These are phyloP conservation scores for Atherix ibis DNA, from an alignment of 2,888 invertebrate genomes.

Conservation along the genomic window DNA sequence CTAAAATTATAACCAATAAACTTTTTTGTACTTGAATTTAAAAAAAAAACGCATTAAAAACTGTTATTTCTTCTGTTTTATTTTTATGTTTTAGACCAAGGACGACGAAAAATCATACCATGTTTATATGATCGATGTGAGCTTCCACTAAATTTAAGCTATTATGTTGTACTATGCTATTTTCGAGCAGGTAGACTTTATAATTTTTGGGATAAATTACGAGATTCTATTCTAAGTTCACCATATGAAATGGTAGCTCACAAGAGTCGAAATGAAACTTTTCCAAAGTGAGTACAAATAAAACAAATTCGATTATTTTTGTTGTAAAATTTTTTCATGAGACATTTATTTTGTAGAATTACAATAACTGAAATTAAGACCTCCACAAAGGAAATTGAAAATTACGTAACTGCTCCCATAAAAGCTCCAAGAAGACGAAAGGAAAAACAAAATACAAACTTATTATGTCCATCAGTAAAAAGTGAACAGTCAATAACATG, in stretches of 20 bases:
- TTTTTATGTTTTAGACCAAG: slow-evolving; percentile 32
- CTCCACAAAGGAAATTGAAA: neutral
- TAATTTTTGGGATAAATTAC: slow-evolving; percentile 57
- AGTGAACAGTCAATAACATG: no score
- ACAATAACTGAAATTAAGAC: slow-evolving; percentile 10
- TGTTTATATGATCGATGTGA: slow-evolving; percentile 47
- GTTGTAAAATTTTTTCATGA: neutral
- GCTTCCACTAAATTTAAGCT: slow-evolving; percentile 48
- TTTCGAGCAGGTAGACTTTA: slow-evolving; percentile 36
- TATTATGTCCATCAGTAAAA: no score
- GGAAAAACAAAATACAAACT: no score
- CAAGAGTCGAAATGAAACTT: slow-evolving; percentile 15
- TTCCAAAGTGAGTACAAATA: no score
- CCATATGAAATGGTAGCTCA: slow-evolving; percentile 16
- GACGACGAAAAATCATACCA: slow-evolving; percentile 51
- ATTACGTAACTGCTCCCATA: neutral
- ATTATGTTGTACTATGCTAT: slow-evolving; percentile 49
- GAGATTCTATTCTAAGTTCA: slow-evolving; percentile 35
- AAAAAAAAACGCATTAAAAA: no score
- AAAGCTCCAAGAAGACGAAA: slow-evolving; percentile 4
- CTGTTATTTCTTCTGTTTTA: neutral
- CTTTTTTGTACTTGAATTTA: no score
- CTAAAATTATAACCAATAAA: no score
- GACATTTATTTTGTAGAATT: no score
- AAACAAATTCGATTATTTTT: no score